A percentile compares a stretch with the other conserved stretches of the same genome.
phyloP scores from a whole-genome alignment of 1,140 invertebrate genomes.

The Zaprionus tsacasi region DNA sequence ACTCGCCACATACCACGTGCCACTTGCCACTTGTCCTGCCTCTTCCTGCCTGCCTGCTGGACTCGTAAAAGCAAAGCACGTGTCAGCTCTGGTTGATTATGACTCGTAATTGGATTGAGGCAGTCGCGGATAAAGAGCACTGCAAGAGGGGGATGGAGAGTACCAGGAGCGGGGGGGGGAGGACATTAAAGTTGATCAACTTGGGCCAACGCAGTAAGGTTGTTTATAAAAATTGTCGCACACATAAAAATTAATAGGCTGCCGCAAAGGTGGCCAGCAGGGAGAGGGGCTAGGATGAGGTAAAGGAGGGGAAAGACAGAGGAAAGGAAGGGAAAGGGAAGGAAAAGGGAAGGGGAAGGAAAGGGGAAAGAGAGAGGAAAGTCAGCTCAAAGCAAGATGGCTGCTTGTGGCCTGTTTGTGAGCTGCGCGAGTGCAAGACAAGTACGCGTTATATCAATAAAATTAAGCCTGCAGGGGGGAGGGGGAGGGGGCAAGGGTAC shows the following conservation, averaged over 20 bases:
- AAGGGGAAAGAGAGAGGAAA: no score
- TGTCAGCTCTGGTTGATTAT: conserved; percentile 33
- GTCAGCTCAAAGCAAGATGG: no score
- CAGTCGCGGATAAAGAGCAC: background rate
- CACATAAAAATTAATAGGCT: conserved; percentile 44
- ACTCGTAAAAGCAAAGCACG: conserved; percentile 26
- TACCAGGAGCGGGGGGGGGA: background rate
- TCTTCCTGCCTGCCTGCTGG: background rate
- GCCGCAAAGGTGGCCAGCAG: conserved; percentile 12
- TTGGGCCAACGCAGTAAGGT: background rate
- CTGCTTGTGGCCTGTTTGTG: conserved; percentile 11
- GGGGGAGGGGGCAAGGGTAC: background rate
- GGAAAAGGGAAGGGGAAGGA: background rate
- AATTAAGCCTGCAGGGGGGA: conserved; percentile 55
- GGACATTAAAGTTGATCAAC: conserved; percentile 40
- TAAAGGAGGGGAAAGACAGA: background rate
- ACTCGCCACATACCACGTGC: background rate
- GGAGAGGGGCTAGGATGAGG: no score
- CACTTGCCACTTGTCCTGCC: background rate
- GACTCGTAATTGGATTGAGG: conserved; percentile 41
- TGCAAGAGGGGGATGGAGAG: background rate
- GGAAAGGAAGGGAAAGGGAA: background rate
- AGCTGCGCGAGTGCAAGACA: conserved; percentile 45
- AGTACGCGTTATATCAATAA: conserved; percentile 81
- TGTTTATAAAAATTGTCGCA: conserved; percentile 37